Percentiles rank a stretch among this genome's conserved stretches.
phyloP scores from a whole-genome alignment of 2,113 vertebrate species.

The Scalopus aquaticus region DNA sequence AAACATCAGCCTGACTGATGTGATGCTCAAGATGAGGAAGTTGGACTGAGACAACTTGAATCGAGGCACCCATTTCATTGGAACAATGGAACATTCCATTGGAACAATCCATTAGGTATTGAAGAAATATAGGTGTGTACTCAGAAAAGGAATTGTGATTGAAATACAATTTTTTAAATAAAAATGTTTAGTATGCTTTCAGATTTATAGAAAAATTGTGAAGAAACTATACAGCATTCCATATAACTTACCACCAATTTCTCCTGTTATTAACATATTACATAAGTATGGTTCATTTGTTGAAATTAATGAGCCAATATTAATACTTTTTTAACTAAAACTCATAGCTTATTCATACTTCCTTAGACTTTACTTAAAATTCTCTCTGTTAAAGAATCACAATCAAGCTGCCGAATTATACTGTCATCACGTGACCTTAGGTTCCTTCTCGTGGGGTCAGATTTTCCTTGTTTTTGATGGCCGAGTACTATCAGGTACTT shows the following conservation, averaged over 20 bases:
- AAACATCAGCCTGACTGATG: neutral
- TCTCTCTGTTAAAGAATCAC: neutral
- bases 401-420: neutral
- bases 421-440: neutral
- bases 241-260: neutral
- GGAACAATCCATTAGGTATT: neutral
- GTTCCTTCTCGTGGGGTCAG: neutral
- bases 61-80: too few relatives aligned
- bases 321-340: neutral
- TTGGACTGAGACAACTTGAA: neutral
- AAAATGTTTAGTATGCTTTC: neutral
- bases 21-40: neutral
- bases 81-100: neutral
- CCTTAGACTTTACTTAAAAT: neutral
- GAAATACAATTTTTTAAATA: neutral
- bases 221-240: neutral
- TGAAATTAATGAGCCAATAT: neutral
- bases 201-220: neutral
- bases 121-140: neutral
- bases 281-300: neutral
- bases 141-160: neutral
- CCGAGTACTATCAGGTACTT: neutral
- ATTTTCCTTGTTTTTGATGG: neutral
- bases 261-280: neutral
- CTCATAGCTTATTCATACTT: neutral